Evolutionary conservation across 2,888 invertebrate species (phyloP).

Genomic region (Heliconius ismenius): DNA sequence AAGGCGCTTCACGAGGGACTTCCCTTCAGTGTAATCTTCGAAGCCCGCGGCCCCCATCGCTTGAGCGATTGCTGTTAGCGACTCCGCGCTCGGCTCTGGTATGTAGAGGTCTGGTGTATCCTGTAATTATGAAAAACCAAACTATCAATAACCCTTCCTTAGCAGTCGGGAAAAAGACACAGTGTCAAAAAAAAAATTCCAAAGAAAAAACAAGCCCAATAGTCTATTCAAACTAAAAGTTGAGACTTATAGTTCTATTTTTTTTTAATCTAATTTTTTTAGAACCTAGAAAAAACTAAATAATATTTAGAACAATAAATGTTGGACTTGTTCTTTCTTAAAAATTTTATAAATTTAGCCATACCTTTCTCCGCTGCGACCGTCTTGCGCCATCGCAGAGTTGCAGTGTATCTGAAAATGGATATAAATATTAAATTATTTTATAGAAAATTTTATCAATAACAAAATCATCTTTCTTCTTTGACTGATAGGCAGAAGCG

Average conservation of each 20-base stretch:
- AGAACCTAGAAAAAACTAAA: too few relatives aligned
- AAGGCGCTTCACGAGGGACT: conserved; percentile 71
- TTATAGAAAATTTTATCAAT: neutral
- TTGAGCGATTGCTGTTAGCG: conserved; percentile 73
- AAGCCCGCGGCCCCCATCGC: conserved; percentile 80
- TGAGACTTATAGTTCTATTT: too few relatives aligned
- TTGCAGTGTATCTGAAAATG: conserved; percentile 46
- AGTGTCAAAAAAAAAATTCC: neutral
- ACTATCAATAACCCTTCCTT: too few relatives aligned
- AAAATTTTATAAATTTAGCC: neutral
- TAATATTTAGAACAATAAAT: neutral
- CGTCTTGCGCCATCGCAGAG: conserved; percentile 44
- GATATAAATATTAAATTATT: neutral
- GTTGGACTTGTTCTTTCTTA: neutral
- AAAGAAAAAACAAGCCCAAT: neutral
- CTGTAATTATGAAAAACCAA: conserved; percentile 49
- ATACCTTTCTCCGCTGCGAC: conserved; percentile 47
- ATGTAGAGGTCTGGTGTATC: conserved; percentile 55
- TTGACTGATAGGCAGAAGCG: too few relatives aligned
- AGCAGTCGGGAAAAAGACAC: too few relatives aligned
- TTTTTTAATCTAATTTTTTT: too few relatives aligned
- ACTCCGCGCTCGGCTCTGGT: conserved; percentile 72
- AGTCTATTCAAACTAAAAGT: too few relatives aligned
- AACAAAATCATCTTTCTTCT: too few relatives aligned
- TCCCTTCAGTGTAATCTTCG: conserved; percentile 73